Base-by-base conservation (phyloP, 2,113 vertebrate species). In the Lutjanus erythropterus region DNA sequence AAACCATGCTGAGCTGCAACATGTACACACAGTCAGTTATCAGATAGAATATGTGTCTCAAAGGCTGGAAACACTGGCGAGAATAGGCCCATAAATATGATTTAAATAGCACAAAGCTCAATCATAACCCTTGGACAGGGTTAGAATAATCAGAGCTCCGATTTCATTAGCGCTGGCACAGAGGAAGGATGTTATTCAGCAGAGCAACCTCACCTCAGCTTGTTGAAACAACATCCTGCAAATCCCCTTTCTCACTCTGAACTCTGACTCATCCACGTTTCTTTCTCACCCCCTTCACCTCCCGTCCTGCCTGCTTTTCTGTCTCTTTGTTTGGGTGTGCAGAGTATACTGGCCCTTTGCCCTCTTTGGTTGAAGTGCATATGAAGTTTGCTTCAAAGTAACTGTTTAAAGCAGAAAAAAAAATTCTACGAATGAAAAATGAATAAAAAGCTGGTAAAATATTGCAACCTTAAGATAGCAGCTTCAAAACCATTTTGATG, bases 81-180 rank as follows among this genome's bases (percentile, higher is more conserved):
- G 47, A 44, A 67, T 9, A 11, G 58, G 23, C 44, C 7, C 49
- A 49, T 71, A 50, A 77, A 86, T 72, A 25, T 25, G 66, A 78
- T 78, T 80, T 27, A 52, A 70, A 75, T 23, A 37, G 23, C 14
- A 14, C 55, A 81, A 37, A 58, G 23, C 29, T 72, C 67, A 65
- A 61, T 83, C 61, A 62, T n/a, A 59, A 62, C 16, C 47, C 59
- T 52, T 46, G 53, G 68, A 78, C 52, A 27, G 56, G 65, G 55
- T 65, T 78, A 61, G 31, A 78, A 84, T 80, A 80, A 90, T 77
- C 67, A 75, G 23, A 60, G 44, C 39, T 73, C 37, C 71, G 79
- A 87, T 86, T 81, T 77, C 67, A 84, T 86, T 72, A 78, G 78
- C 6, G 39, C 58, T 46, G 39, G 66, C 71, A 77, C 19, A 66